Conservation (phyloP, 2,888 invertebrate genomes). For the Dromius quadrimaculatus region DNA sequence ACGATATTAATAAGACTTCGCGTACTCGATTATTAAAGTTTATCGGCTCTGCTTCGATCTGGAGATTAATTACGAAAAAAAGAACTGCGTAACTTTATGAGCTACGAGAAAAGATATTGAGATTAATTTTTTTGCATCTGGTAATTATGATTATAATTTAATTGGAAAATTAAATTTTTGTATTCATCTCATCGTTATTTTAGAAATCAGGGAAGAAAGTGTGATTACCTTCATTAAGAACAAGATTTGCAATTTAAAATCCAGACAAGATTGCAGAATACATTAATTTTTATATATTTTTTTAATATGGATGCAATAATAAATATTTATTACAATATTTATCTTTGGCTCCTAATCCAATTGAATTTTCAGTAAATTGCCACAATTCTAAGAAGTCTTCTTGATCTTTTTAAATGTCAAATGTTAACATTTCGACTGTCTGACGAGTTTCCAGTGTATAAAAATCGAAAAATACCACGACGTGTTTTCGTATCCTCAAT, state of each 20-base stretch:
- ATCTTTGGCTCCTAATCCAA: no score
- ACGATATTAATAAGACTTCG: constrained; percentile 48
- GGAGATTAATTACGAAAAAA: constrained; percentile 42
- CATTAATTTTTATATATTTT: background rate
- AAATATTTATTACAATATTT: constrained; percentile 8
- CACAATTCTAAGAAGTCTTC: constrained; percentile 2
- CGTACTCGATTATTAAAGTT: constrained; percentile 48
- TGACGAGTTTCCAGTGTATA: constrained; percentile 22
- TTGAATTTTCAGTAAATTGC: no score
- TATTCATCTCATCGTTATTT: constrained; percentile 23
- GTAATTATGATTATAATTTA: constrained; percentile 17
- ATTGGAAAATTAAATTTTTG: constrained; percentile 22
- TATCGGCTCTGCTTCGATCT: constrained; percentile 36
- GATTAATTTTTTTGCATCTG: background rate
- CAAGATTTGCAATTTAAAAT: background rate
- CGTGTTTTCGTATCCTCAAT: no score
- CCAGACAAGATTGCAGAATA: background rate
- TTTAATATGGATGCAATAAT: background rate
- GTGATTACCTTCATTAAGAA: background rate
- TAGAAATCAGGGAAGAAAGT: background rate
- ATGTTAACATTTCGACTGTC: constrained; percentile 31
- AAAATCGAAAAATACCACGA: constrained; percentile 12
- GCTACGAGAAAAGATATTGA: constrained; percentile 7
- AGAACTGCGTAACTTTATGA: constrained; percentile 1
- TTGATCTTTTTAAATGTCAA: constrained; percentile 44